Conservation (phyloP, 37 sponge, comb jelly and placozoan species). For the Aplysina aerophoba region DNA sequence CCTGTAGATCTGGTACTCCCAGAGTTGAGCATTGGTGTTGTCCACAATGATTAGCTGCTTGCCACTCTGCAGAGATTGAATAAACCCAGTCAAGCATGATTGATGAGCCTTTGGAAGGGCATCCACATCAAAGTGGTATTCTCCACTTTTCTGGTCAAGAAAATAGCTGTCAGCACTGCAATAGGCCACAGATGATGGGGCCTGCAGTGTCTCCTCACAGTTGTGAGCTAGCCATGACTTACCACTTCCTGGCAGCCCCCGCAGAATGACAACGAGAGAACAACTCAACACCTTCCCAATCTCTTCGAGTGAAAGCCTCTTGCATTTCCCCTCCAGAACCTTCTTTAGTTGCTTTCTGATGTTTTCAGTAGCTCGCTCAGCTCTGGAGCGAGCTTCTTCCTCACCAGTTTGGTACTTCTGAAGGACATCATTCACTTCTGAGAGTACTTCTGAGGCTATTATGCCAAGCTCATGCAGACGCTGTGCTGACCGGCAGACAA, state of each 20-base stretch:
- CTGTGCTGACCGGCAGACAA: not conserved
- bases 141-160: slow-evolving; percentile 13
- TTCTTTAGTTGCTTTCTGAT: not conserved
- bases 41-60: slow-evolving; percentile 73
- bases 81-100: slow-evolving; percentile 54
- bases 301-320: not conserved
- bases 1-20: slow-evolving; percentile 79
- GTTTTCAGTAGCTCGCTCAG: slow-evolving; percentile 3
- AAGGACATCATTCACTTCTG: not conserved
- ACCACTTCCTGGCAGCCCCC: slow-evolving; percentile 89
- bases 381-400: not conserved
- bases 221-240: slow-evolving; percentile 71
- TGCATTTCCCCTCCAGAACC: not conserved
- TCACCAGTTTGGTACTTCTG: not conserved
- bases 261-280: slow-evolving; percentile 65
- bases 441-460: not conserved
- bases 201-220: slow-evolving; percentile 43
- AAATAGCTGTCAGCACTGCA: slow-evolving; percentile 83
- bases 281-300: not conserved
- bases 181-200: slow-evolving; percentile 38
- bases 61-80: slow-evolving; percentile 43
- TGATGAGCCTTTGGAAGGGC: slow-evolving; percentile 68
- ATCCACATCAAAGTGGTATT: slow-evolving; percentile 60
- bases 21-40: slow-evolving; percentile 80
- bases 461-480: not conserved